Conservation (phyloP, 1,140 invertebrate species). For the Galleria mellonella region DNA sequence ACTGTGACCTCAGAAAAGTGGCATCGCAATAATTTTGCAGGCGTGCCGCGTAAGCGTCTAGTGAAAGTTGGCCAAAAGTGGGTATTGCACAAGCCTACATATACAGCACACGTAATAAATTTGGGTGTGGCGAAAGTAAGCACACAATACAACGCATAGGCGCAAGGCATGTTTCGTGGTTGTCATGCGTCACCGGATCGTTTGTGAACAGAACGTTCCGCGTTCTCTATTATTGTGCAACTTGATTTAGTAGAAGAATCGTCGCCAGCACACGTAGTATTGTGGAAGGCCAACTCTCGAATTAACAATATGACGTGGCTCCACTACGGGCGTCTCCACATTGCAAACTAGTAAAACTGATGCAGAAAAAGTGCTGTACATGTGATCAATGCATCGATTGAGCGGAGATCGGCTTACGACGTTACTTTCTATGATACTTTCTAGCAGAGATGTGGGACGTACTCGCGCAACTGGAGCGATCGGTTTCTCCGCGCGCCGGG, state of each 20-base stretch:
- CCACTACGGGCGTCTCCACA: slow-evolving; percentile 1
- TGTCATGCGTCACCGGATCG: too few relatives aligned
- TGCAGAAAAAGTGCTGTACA: slow-evolving; percentile 42
- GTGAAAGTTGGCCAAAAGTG: slow-evolving; percentile 70
- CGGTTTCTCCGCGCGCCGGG: slow-evolving; percentile 67
- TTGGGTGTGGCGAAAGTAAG: slow-evolving; percentile 65
- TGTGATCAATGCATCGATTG: slow-evolving; percentile 61
- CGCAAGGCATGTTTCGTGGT: too few relatives aligned
- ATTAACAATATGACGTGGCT: too few relatives aligned
- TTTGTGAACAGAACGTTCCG: too few relatives aligned
- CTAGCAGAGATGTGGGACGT: slow-evolving; percentile 70
- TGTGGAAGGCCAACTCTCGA: too few relatives aligned
- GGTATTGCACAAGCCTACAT: slow-evolving; percentile 61
- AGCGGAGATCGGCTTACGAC: slow-evolving; percentile 54
- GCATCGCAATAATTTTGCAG: slow-evolving; percentile 64
- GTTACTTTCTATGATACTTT: slow-evolving; percentile 73
- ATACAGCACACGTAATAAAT: slow-evolving; percentile 58
- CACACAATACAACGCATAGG: slow-evolving; percentile 1
- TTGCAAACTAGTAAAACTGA: slow-evolving; percentile 27
- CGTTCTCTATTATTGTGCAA: too few relatives aligned
- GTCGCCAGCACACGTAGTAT: too few relatives aligned
- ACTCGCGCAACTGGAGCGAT: slow-evolving; percentile 67
- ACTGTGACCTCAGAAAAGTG: slow-evolving; percentile 50
- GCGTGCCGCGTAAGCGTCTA: slow-evolving; percentile 55
- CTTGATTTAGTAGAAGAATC: too few relatives aligned